phyloP scores from a whole-genome alignment of 2,797 vertebrate genomes.

The Pipistrellus nathusii region DNA sequence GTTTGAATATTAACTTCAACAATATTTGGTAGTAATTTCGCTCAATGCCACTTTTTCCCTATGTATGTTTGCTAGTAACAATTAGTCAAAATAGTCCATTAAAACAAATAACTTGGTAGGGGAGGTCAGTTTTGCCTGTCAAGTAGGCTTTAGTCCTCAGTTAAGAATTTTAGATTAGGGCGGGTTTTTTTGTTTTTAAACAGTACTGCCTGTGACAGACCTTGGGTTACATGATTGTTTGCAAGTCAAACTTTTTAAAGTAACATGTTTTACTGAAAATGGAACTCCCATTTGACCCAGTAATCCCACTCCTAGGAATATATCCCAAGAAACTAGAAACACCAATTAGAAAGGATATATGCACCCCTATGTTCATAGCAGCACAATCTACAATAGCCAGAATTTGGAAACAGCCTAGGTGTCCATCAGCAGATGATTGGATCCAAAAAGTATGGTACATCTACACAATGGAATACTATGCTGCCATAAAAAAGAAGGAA shows the following conservation, averaged over 20 bases:
- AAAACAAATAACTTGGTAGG: neutral
- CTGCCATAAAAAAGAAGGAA: no score
- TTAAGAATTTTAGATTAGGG: neutral
- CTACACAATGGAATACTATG: no score
- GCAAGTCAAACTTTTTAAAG: conserved; percentile 14
- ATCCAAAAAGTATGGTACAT: no score
- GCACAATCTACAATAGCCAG: no score
- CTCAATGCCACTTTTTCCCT: neutral
- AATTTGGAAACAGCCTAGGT: no score
- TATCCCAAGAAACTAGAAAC: no score
- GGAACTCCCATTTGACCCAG: no score
- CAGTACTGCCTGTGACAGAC: neutral
- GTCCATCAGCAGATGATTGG: no score
- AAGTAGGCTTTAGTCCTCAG: neutral
- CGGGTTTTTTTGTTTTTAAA: neutral
- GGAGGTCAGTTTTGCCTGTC: neutral
- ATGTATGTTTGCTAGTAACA: neutral
- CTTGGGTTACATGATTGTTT: neutral
- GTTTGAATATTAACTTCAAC: conserved; percentile 24
- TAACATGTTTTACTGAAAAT: neutral
- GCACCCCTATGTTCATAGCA: no score
- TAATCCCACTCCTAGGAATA: no score
- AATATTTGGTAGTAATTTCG: neutral
- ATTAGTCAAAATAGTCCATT: neutral
- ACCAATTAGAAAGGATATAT: no score